phyloP scores from a whole-genome alignment of 1,140 invertebrate species.

The Sinella curviseta region DNA sequence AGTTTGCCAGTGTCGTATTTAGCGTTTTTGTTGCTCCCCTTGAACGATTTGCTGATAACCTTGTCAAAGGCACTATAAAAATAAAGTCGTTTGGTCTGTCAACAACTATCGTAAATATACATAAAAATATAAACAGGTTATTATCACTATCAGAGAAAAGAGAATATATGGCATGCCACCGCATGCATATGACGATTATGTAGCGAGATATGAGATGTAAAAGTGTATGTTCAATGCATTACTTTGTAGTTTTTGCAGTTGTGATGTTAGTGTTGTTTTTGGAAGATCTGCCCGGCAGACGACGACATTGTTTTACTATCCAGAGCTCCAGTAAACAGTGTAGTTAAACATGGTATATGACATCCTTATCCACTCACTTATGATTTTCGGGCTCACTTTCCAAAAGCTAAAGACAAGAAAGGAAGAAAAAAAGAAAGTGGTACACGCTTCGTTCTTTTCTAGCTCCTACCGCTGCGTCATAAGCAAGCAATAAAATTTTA shows the following conservation, averaged over 20 bases:
- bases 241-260: neutral
- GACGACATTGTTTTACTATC: neutral
- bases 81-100: neutral
- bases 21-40: no score
- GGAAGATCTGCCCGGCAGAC: no score
- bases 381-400: no score
- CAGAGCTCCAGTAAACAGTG: neutral
- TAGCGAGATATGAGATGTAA: no score
- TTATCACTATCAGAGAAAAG: neutral
- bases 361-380: no score
- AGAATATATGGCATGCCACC: neutral
- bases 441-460: no score
- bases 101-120: neutral
- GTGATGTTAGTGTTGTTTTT: no score
- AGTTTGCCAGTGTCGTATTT: no score
- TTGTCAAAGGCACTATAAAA: neutral
- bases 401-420: neutral
- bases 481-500: constrained; percentile 14
- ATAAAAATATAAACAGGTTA: neutral
- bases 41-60: neutral
- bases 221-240: no score
- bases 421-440: no score
- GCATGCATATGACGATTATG: no score
- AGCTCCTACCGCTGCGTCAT: neutral
- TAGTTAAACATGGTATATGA: no score